Evolutionary conservation across 2,888 invertebrate genomes (phyloP).

Genomic region (Synergus laeviventris): DNA sequence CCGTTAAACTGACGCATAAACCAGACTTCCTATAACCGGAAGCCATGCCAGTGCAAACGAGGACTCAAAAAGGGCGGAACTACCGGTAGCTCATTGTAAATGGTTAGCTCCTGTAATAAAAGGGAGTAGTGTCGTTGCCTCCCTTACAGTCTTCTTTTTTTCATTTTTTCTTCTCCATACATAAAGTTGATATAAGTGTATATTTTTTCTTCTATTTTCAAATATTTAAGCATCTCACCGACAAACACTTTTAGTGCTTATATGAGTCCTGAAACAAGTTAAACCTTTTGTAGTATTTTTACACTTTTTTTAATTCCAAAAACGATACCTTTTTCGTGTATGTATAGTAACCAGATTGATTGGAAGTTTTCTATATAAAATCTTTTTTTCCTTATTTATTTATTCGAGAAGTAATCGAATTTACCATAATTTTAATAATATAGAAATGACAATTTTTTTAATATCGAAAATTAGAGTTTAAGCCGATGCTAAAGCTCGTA

Average conservation of each 20-base stretch:
- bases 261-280: not conserved
- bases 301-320: not conserved
- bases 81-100: slow-evolving; percentile 26
- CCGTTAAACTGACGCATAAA: slow-evolving; percentile 38
- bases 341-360: not conserved
- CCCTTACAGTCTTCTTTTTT: slow-evolving; percentile 30
- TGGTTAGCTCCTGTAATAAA: slow-evolving; percentile 40
- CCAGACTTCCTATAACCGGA: slow-evolving; percentile 43
- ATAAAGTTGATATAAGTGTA: not conserved
- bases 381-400: not conserved
- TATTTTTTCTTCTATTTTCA: not conserved
- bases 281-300: not conserved
- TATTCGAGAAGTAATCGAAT: not conserved
- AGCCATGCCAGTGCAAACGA: slow-evolving; percentile 28
- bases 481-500: too few species aligned
- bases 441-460: too few species aligned
- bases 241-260: not conserved
- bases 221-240: not conserved
- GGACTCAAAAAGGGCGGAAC: slow-evolving; percentile 33
- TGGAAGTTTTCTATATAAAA: not conserved
- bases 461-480: too few species aligned
- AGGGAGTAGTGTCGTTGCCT: slow-evolving; percentile 50
- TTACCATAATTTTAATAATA: too few species aligned
- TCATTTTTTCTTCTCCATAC: slow-evolving; percentile 2
- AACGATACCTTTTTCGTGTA: not conserved